Evolutionary conservation across 2,797 vertebrate species (phyloP), one percentile per base, ranked within the genome.

Genomic region (Phalanger gymnotis): DNA sequence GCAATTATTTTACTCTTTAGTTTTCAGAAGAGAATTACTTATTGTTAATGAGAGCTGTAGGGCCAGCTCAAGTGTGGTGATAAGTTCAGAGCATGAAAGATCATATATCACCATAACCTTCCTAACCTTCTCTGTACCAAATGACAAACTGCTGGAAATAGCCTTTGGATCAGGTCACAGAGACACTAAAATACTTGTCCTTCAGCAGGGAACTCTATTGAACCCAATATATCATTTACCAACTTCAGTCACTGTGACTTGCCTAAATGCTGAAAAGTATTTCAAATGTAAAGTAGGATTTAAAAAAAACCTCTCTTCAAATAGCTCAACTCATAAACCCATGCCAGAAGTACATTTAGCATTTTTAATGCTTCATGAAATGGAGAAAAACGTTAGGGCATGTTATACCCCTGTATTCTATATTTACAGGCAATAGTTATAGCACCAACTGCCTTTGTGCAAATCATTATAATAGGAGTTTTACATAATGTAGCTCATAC

Each of bases 51-150:
- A 98, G 98, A 98, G 96, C 97, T 98, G 91, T 14, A 94, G 97
- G 93, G 96, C 73, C 89, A 96, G 98, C 98, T 99, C 98, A 97
- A 96, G 96, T 97, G 94, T 92, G 97, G 92, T 96, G 97, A 90
- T 98, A 97, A 96, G 97, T 97, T 98, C 97, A 96, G 98, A 98
- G 92, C 97, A 96, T 94, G 97, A 98, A 97, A 97, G 98, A 98
- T 98, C 98, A 97, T 98, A 98, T 95, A 97, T 98, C 97, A 97
- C 61, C 96, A 96, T 95, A 98, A 98, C 98, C 98, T 98, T 95
- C 97, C 98, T 99, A 98, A 99, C 99, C 98, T 99, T 99, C 97
- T 95, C 98, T 98, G 98, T 98, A 98, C 97, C 97, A 98, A 98
- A 98, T 98, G 98, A 99, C 98, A 98, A 98, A 99, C 98, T 98